Evolutionary conservation across 1,140 invertebrate species (phyloP).

Genomic region (Eriosoma lanigerum): DNA sequence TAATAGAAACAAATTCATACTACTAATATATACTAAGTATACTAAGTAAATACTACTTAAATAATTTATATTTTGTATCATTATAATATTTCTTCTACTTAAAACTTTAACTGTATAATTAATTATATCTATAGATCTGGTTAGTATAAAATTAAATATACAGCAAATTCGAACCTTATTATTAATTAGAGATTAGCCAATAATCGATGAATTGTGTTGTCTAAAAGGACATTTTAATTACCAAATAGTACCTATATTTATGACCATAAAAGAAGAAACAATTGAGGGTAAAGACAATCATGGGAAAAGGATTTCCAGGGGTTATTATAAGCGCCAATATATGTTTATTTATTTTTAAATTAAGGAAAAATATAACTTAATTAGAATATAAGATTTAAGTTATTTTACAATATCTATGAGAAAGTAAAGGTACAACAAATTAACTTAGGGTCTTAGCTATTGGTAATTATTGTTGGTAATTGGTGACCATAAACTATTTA

Average conservation of each 20-base stretch:
- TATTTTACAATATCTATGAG: conserved; percentile 6
- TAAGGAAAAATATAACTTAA: conserved; percentile 21
- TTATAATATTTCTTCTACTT: too few relatives aligned
- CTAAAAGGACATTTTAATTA: conserved; percentile 26
- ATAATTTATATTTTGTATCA: too few relatives aligned
- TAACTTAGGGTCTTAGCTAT: conserved; percentile 9
- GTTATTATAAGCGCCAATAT: conserved; percentile 34
- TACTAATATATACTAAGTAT: too few relatives aligned
- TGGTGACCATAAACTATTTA: neutral
- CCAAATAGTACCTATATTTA: conserved; percentile 26
- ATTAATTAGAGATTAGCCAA: neutral
- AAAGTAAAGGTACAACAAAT: neutral
- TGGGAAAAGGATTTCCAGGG: conserved; percentile 35
- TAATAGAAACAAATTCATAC: too few relatives aligned
- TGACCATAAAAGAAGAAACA: conserved; percentile 32
- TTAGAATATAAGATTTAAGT: conserved; percentile 23
- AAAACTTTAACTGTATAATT: too few relatives aligned
- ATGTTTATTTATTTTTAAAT: conserved; percentile 34
- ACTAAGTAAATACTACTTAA: too few relatives aligned
- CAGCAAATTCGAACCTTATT: conserved; percentile 1
- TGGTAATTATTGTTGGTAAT: conserved; percentile 35
- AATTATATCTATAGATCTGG: too few relatives aligned
- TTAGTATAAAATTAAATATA: neutral
- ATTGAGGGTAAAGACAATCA: conserved; percentile 49
- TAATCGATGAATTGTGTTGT: conserved; percentile 20